Conservation (phyloP, 2,888 invertebrate genomes). For the Dynastes tityus region DNA sequence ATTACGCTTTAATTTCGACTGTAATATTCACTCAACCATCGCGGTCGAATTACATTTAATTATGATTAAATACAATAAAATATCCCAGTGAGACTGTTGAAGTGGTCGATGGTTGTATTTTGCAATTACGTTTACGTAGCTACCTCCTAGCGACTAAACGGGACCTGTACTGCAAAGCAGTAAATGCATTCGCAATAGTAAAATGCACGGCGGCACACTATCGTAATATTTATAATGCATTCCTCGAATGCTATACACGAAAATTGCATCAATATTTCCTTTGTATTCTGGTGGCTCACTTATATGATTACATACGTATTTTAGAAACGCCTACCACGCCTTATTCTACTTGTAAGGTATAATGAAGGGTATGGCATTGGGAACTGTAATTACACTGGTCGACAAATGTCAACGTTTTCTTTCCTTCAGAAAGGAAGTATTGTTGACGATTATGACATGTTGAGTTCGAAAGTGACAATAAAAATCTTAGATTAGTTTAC, state of each 20-base stretch:
- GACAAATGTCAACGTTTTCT: no score
- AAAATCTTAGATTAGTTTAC: no score
- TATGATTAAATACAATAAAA: conserved; percentile 49
- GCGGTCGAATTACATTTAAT: conserved; percentile 50
- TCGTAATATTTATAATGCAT: conserved; percentile 27
- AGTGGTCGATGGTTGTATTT: conserved; percentile 45
- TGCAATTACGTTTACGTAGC: conserved; percentile 48
- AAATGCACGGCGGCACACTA: conserved; percentile 32
- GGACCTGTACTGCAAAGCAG: conserved; percentile 22
- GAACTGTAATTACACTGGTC: no score
- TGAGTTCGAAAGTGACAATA: no score
- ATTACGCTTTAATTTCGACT: conserved; percentile 48
- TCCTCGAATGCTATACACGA: conserved; percentile 19
- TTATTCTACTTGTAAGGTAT: neutral
- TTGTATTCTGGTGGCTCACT: conserved; percentile 1
- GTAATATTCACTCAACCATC: conserved; percentile 51
- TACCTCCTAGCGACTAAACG: conserved; percentile 41
- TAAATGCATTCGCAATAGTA: conserved; percentile 33
- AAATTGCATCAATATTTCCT: neutral
- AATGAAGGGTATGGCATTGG: no score
- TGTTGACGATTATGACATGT: no score
- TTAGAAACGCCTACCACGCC: neutral
- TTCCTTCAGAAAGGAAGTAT: no score
- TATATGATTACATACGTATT: conserved; percentile 16
- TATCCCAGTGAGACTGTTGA: conserved; percentile 42